These are phyloP conservation scores for Calameuta filiformis DNA, from an alignment of 2,888 invertebrate genomes.

Conservation along the genomic window DNA sequence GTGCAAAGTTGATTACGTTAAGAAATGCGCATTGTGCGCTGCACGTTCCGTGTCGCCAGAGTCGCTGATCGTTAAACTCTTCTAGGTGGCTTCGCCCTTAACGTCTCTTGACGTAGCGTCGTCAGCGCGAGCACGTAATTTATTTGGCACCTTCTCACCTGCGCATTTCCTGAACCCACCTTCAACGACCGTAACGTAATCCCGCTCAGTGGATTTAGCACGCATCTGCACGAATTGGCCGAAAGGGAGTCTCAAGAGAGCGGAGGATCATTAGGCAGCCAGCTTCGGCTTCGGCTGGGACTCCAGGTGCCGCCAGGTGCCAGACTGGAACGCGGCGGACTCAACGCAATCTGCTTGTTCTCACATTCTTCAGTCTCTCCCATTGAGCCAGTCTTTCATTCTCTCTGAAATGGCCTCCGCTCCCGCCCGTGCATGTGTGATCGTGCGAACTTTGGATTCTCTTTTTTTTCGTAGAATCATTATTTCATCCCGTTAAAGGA, in stretches of 20 bases:
- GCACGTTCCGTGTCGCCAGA: too few relatives aligned
- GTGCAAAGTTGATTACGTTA: background rate
- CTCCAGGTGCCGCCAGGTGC: too few relatives aligned
- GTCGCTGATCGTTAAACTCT: background rate
- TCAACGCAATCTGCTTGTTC: background rate
- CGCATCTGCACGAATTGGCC: background rate
- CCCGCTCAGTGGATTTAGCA: background rate
- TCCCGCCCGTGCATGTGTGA: background rate
- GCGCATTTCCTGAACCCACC: background rate
- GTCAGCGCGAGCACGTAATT: too few relatives aligned
- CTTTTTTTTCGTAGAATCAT: too few relatives aligned
- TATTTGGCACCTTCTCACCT: background rate
- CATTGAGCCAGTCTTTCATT: background rate
- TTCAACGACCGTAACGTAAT: background rate
- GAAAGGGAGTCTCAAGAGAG: background rate
- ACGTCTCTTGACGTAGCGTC: too few relatives aligned
- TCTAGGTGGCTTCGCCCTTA: background rate
- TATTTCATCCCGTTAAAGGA: too few relatives aligned
- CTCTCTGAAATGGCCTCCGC: background rate
- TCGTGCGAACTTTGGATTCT: too few relatives aligned
- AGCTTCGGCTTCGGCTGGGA: too few relatives aligned
- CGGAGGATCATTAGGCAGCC: background rate
- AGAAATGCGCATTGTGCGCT: too few relatives aligned
- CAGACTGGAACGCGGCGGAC: background rate
- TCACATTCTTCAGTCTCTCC: background rate